Base-by-base conservation (phyloP, 92 coral and sea anemone genomes). In the Actinernus sp. region DNA sequence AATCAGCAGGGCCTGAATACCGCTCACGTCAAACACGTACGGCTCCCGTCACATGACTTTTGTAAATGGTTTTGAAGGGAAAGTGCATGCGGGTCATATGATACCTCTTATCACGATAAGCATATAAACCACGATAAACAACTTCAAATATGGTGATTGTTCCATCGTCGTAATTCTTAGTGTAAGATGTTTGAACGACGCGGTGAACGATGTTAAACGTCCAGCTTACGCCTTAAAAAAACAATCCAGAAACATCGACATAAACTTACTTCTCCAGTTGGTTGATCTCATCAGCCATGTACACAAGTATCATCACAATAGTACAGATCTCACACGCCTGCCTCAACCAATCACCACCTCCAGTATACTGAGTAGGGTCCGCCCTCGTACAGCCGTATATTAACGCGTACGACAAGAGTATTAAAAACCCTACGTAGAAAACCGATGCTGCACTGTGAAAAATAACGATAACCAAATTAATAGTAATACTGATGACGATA, bases 241-340 rank as follows among this genome's bases (percentile, higher is more conserved):
- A n/a, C n/a, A n/a, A n/a, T 5, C 21, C n/a, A n/a, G 8, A 43
- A 5, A 3, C 52, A 4, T 6, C 56, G 20, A 8, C 26, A 3
- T 22, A n/a, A 8, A 71, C 87, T 51, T 54, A 79, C 87, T 79
- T 79, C 43, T 70, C 73, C 11, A 61, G 63, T 31, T 79, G 79
- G 43, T 52, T 79, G 62, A 79, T 54, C 50, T 79, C 87, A 32
- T 79, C 87, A 22, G 61, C 68, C 24, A 63, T 37, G 20, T 79
- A 79, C 21, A 57, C 87, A 36, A 71, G 25, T 18, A 79, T 68
- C 61, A 63, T 62, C 49, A 79, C 41, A 26, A 79, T 26, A 13
- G 49, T 68, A 13, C 68, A 79, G 19, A 79, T 63, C 65, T 79
- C 87, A 26, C 87, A 79, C 13, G 75, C 36, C 63, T 69, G 70